Conservation (phyloP, 1,140 invertebrate species). For the Hydropsyche tenuis region DNA sequence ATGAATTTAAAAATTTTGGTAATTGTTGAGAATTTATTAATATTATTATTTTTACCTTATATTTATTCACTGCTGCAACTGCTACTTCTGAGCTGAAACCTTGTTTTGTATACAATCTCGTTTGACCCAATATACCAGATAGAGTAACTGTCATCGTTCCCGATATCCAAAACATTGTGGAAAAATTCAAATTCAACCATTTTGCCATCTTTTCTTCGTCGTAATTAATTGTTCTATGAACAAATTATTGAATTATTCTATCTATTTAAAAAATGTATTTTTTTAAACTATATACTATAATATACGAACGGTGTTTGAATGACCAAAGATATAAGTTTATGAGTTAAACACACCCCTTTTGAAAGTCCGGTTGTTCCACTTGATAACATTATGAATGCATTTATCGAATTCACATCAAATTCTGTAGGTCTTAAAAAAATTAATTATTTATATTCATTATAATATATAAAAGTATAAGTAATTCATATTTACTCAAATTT, state of each 20-base stretch:
- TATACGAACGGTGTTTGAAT: background rate
- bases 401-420: slow-evolving; percentile 41
- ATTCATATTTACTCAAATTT: slow-evolving; percentile 20
- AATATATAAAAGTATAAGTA: background rate
- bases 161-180: no score
- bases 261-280: background rate
- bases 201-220: background rate
- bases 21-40: background rate
- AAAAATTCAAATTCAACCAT: background rate
- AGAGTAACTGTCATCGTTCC: no score
- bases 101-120: no score
- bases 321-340: background rate
- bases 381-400: slow-evolving; percentile 35
- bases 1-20: background rate
- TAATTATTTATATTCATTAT: background rate
- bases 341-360: slow-evolving; percentile 39
- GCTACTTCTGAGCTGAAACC: no score
- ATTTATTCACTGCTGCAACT: slow-evolving; percentile 15
- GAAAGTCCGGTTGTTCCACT: slow-evolving; percentile 47
- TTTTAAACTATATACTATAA: background rate
- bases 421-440: slow-evolving; percentile 36
- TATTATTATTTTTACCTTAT: slow-evolving; percentile 22
- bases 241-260: background rate
- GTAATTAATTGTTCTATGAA: slow-evolving; percentile 8
- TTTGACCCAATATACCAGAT: no score